phyloP scores from a whole-genome alignment of 1,140 invertebrate genomes.

The Pissodes strobi region DNA sequence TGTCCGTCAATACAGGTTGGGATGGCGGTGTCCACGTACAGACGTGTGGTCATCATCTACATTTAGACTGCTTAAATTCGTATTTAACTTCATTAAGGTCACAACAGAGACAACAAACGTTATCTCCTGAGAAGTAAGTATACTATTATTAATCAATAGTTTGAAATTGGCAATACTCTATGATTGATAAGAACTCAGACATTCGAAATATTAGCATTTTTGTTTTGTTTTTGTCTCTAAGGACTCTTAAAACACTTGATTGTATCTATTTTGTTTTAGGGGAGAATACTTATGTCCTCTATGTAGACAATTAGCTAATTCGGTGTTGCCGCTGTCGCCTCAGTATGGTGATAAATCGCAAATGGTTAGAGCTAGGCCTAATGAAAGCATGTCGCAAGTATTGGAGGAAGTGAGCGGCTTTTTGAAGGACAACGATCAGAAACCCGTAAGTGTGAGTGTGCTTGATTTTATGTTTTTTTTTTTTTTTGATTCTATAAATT shows the following conservation, averaged over 20 bases:
- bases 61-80: conserved; percentile 88
- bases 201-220: no score
- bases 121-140: conserved; percentile 69
- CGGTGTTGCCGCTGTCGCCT: conserved; percentile 85
- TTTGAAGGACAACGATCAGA: conserved; percentile 69
- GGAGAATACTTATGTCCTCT: conserved; percentile 93
- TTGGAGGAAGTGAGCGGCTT: conserved; percentile 66
- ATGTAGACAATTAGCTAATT: conserved; percentile 92
- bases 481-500: background rate
- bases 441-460: conserved; percentile 60
- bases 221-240: no score
- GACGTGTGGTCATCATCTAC: conserved; percentile 94
- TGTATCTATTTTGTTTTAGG: conserved; percentile 52
- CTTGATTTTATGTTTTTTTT: conserved; percentile 12
- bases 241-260: background rate
- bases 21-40: conserved; percentile 93
- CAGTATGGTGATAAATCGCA: conserved; percentile 72
- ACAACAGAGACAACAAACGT: conserved; percentile 72
- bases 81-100: conserved; percentile 82
- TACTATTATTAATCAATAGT: background rate
- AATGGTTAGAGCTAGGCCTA: conserved; percentile 64
- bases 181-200: no score
- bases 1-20: conserved; percentile 87
- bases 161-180: no score
- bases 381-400: conserved; percentile 59